Percentiles rank a stretch among this genome's conserved stretches.
phyloP scores from a whole-genome alignment of 2,113 vertebrate genomes.

The Anas platyrhynchos region DNA sequence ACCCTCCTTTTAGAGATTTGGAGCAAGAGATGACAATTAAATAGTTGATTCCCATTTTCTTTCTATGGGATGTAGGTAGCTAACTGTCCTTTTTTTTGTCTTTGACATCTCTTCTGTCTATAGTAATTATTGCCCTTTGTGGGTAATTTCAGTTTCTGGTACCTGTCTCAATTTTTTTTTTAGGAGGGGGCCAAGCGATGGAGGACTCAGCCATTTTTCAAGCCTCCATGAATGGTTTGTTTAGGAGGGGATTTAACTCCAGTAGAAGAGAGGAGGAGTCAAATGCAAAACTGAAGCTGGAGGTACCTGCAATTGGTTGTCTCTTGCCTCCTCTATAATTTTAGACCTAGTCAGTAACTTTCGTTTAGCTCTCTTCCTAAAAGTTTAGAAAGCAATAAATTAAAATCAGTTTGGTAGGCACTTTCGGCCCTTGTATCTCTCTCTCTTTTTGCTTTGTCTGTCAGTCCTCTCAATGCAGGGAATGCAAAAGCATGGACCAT shows the following conservation, averaged over 20 bases:
- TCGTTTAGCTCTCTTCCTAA: slow-evolving; percentile 58
- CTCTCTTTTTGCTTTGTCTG: slow-evolving; percentile 3
- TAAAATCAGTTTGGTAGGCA: background rate
- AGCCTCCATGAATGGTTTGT: slow-evolving; percentile 76
- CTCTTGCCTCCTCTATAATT: slow-evolving; percentile 72
- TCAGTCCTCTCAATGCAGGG: background rate
- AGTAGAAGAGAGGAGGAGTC: slow-evolving; percentile 74
- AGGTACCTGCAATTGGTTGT: slow-evolving; percentile 70
- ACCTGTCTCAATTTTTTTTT: slow-evolving; percentile 78
- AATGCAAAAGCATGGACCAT: background rate
- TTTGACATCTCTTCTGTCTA: slow-evolving; percentile 51
- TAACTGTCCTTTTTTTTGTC: slow-evolving; percentile 32
- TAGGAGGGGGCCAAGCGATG: slow-evolving; percentile 72
- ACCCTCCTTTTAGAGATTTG: background rate
- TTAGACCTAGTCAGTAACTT: slow-evolving; percentile 42
- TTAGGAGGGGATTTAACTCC: slow-evolving; percentile 76
- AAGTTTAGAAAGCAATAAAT: slow-evolving; percentile 36
- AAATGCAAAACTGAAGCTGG: slow-evolving; percentile 72
- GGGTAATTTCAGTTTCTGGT: slow-evolving; percentile 74
- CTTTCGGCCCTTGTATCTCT: slow-evolving; percentile 16
- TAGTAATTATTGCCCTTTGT: slow-evolving; percentile 67
- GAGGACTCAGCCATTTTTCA: slow-evolving; percentile 77
- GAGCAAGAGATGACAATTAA: background rate
- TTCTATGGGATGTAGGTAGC: slow-evolving; percentile 6
- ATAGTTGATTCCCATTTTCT: background rate